These are phyloP conservation scores for Drosophila fulvimacula DNA, from an alignment of 2,888 invertebrate genomes.

Conservation along the genomic window DNA sequence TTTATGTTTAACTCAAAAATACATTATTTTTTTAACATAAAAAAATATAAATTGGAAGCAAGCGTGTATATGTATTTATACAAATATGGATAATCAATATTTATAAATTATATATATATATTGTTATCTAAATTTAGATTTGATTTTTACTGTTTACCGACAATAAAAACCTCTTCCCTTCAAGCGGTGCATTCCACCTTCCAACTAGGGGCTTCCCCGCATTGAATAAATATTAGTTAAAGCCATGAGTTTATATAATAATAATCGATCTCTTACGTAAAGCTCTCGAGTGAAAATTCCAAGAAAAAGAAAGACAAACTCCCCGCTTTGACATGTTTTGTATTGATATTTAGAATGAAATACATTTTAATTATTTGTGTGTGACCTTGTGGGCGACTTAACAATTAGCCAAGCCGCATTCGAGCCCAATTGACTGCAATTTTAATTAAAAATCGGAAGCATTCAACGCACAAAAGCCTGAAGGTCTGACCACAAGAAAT, in stretches of 20 bases:
- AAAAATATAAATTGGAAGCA: too few species aligned
- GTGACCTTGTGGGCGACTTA: slow-evolving; percentile 45
- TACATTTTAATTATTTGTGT: not conserved
- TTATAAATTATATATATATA: too few species aligned
- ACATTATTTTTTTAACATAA: too few species aligned
- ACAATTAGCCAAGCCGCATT: slow-evolving; percentile 24
- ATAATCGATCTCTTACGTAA: not conserved
- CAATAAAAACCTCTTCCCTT: too few species aligned
- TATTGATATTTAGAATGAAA: not conserved
- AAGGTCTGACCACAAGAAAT: slow-evolving; percentile 41
- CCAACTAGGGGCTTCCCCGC: too few species aligned
- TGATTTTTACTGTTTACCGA: too few species aligned
- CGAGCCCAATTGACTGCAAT: slow-evolving; percentile 19
- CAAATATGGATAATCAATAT: too few species aligned
- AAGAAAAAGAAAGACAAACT: not conserved
- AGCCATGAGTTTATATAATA: not conserved
- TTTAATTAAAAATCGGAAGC: slow-evolving; percentile 49
- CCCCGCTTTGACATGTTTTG: not conserved
- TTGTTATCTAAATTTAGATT: too few species aligned
- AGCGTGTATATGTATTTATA: too few species aligned
- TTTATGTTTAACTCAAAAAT: too few species aligned
- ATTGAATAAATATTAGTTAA: not conserved
- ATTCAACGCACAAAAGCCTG: slow-evolving; percentile 34
- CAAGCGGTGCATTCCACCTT: too few species aligned
- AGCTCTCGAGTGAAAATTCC: not conserved